phyloP scores from a whole-genome alignment of 2,888 invertebrate species.

The Metallyticus violacea region DNA sequence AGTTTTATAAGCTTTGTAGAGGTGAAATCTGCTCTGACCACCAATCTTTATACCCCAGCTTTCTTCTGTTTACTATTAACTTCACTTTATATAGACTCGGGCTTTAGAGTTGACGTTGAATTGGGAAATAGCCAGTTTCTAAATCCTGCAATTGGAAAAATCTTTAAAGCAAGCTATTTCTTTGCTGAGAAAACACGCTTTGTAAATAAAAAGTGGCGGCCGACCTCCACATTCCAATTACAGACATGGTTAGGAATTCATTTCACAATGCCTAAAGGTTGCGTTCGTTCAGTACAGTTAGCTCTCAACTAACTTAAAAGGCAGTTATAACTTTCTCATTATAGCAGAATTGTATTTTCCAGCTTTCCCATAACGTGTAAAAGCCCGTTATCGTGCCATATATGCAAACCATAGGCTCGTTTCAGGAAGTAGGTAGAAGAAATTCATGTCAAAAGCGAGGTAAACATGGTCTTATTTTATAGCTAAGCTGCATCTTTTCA shows the following conservation, averaged over 20 bases:
- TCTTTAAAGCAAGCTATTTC: too few relatives aligned
- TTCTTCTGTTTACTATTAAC: not conserved
- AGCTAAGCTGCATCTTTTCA: too few relatives aligned
- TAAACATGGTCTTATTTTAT: too few relatives aligned
- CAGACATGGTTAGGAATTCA: not conserved
- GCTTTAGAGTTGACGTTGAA: not conserved
- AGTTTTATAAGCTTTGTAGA: not conserved
- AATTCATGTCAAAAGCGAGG: too few relatives aligned
- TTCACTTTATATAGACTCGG: not conserved
- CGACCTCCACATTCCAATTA: not conserved
- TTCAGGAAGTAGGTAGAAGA: too few relatives aligned
- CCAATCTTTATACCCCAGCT: not conserved
- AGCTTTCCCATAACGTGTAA: too few relatives aligned
- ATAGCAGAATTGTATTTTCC: too few relatives aligned
- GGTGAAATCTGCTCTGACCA: not conserved
- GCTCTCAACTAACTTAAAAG: not conserved
- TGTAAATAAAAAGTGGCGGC: too few relatives aligned
- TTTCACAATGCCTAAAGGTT: not conserved
- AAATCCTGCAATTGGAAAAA: not conserved
- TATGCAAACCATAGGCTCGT: too few relatives aligned
- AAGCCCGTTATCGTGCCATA: too few relatives aligned
- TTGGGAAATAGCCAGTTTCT: not conserved
- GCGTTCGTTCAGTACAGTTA: not conserved
- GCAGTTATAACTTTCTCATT: not conserved
- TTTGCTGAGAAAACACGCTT: too few relatives aligned